phyloP scores from a whole-genome alignment of 2,113 vertebrate genomes.

The Ailuropoda melanoleuca region DNA sequence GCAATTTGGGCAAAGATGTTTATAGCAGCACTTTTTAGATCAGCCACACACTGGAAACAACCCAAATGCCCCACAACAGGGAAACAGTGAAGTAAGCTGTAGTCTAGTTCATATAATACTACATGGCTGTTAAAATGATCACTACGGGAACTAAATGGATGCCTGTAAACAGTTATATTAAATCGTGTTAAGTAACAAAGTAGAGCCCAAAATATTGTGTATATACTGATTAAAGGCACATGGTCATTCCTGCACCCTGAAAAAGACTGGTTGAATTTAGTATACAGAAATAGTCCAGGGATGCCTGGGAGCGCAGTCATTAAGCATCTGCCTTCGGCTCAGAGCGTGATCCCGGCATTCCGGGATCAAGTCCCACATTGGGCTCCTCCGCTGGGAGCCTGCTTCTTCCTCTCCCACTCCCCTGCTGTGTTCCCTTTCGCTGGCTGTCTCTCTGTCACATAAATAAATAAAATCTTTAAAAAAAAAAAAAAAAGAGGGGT shows the following conservation, averaged over 20 bases:
- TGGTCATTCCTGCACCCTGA: neutral
- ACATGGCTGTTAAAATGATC: neutral
- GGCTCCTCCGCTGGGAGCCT: no score
- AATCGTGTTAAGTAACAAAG: neutral
- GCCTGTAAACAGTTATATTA: neutral
- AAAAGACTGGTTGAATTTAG: neutral
- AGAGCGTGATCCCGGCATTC: no score
- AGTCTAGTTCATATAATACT: neutral
- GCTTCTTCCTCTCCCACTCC: no score
- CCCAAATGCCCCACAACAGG: neutral
- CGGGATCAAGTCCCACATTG: no score
- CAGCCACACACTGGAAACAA: neutral
- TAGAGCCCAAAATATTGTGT: neutral
- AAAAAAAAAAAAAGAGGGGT: no score
- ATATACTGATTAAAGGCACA: neutral
- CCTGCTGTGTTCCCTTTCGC: no score
- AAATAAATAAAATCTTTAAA: no score
- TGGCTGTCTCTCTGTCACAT: no score
- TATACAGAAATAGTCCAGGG: neutral
- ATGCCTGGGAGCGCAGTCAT: no score
- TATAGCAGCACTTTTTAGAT: neutral
- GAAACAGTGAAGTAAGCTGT: neutral
- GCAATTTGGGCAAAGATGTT: slow-evolving; percentile 24
- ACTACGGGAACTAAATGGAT: neutral
- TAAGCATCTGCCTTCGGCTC: no score